phyloP scores from a whole-genome alignment of 2,888 invertebrate genomes.

The Drosophila pseudotalamancana region DNA sequence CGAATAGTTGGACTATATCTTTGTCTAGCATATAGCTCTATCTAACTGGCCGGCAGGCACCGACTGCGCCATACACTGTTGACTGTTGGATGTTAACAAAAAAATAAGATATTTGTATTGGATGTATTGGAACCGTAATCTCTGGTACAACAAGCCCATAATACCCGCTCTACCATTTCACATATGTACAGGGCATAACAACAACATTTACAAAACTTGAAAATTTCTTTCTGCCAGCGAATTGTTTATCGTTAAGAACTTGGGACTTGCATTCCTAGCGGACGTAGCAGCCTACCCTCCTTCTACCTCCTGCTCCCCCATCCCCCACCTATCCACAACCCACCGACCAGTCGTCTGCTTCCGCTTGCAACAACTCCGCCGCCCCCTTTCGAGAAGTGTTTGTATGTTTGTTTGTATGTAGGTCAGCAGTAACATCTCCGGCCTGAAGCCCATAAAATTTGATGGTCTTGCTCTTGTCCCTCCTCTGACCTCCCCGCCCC shows the following conservation, averaged over 20 bases:
- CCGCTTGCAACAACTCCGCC: conserved; percentile 7
- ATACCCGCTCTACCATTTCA: background rate
- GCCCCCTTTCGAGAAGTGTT: background rate
- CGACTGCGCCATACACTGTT: too few relatives aligned
- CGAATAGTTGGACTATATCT: background rate
- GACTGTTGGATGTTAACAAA: too few relatives aligned
- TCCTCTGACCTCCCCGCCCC: background rate
- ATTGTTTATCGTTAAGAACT: conserved; percentile 60
- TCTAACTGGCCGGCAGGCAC: too few relatives aligned
- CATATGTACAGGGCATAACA: background rate
- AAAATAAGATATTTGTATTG: too few relatives aligned
- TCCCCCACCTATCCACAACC: background rate
- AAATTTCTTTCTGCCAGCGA: conserved; percentile 24
- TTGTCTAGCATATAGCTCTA: too few relatives aligned
- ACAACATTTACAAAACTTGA: conserved; percentile 52
- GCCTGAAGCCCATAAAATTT: conserved; percentile 55
- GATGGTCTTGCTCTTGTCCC: conserved; percentile 29
- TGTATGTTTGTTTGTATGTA: conserved; percentile 39
- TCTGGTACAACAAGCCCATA: too few relatives aligned
- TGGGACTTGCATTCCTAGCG: conserved; percentile 46
- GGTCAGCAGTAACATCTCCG: conserved; percentile 60
- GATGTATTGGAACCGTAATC: too few relatives aligned
- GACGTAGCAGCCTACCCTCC: conserved; percentile 2
- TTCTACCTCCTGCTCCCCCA: background rate
- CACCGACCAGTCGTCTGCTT: background rate